Evolutionary conservation across 1,140 invertebrate genomes (phyloP).

Genomic region (Brachystomella parvula): DNA sequence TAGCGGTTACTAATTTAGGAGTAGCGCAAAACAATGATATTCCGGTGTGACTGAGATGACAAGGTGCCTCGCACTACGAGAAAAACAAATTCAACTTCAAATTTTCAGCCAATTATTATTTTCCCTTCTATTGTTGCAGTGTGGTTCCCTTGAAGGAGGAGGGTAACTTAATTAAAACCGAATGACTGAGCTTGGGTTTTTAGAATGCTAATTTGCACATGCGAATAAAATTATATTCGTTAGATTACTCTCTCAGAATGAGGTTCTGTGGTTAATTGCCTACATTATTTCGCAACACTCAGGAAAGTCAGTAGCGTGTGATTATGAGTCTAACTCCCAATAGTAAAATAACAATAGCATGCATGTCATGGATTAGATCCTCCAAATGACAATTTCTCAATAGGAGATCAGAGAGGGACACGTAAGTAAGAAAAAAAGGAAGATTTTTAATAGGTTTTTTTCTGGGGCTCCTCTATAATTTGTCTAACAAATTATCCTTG

Average conservation of each 20-base stretch:
- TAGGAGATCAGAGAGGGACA: not conserved
- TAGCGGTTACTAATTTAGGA: too few species aligned
- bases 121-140: too few species aligned
- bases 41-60: too few species aligned
- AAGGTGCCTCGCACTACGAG: too few species aligned
- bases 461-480: not conserved
- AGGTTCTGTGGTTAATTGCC: not conserved
- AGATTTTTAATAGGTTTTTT: conserved; percentile 8
- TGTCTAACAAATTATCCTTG: not conserved
- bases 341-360: not conserved
- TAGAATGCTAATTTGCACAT: conserved; percentile 17
- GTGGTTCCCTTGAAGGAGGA: too few species aligned
- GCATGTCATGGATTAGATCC: not conserved
- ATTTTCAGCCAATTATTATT: not conserved
- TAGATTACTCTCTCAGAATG: not conserved
- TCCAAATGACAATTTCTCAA: conserved; percentile 11
- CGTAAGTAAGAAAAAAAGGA: not conserved
- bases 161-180: not conserved
- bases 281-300: conserved; percentile 5
- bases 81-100: not conserved
- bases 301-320: too few species aligned
- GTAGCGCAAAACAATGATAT: too few species aligned
- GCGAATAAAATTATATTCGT: conserved; percentile 7
- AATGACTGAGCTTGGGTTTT: not conserved
- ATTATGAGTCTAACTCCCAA: too few species aligned